Percentiles rank a stretch among this genome's conserved stretches.
These are phyloP conservation scores for Limenitis camilla DNA, from an alignment of 2,888 invertebrate genomes.

Conservation along the genomic window DNA sequence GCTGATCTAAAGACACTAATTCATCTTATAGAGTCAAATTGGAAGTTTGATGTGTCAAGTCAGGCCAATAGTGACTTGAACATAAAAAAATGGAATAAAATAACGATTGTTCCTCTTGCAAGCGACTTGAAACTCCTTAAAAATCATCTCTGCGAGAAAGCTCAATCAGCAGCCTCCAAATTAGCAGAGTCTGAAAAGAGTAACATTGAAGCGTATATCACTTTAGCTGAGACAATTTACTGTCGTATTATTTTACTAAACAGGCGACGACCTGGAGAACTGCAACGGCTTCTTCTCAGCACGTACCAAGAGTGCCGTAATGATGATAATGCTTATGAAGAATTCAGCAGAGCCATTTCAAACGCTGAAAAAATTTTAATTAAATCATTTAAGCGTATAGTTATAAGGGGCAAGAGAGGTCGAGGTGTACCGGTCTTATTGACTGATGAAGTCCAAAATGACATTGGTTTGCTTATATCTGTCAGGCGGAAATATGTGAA, in stretches of 20 bases:
- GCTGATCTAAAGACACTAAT: slow-evolving; percentile 10
- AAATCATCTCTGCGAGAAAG: slow-evolving; percentile 15
- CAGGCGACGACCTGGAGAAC: slow-evolving; percentile 7
- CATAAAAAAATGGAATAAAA: slow-evolving; percentile 20
- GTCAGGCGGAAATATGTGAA: slow-evolving; percentile 7
- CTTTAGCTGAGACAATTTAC: slow-evolving; percentile 4
- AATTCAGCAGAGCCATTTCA: slow-evolving; percentile 20
- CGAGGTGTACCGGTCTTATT: slow-evolving; percentile 25
- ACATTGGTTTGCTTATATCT: slow-evolving; percentile 15
- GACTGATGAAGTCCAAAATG: slow-evolving; percentile 22
- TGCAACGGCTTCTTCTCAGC: slow-evolving; percentile 14
- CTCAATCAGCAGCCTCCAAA: slow-evolving; percentile 1
- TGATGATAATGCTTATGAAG: slow-evolving; percentile 23
- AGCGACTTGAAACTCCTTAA: slow-evolving; percentile 23
- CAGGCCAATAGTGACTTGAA: slow-evolving; percentile 20
- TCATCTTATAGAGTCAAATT: slow-evolving; percentile 6
- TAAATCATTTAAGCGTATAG: slow-evolving; percentile 25
- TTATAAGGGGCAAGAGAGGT: slow-evolving; percentile 18
- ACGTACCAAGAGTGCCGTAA: slow-evolving; percentile 9
- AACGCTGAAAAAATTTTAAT: slow-evolving; percentile 23
- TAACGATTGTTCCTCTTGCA: slow-evolving; percentile 22
- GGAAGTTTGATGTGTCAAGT: slow-evolving; percentile 16
- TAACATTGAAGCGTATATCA: not conserved
- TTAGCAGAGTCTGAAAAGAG: slow-evolving; percentile 3
- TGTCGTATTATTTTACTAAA: not conserved